Evolutionary conservation across 2,797 vertebrate species (phyloP).

Genomic region (Muscicapa striata): DNA sequence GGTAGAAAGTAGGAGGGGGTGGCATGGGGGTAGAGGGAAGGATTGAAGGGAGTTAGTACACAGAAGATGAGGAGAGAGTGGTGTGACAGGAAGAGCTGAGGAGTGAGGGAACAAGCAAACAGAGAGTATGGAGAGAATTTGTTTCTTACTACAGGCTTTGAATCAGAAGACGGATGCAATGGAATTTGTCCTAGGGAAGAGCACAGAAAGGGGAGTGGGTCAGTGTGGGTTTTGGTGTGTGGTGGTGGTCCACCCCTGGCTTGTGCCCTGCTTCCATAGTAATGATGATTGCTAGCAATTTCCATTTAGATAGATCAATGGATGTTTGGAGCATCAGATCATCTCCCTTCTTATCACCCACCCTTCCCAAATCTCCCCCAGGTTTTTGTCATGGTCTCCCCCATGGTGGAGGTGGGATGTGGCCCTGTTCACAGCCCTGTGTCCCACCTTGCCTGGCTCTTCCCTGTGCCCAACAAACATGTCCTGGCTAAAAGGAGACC

Average conservation of each 20-base stretch:
- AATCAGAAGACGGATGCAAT: neutral
- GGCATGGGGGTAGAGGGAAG: fast-evolving
- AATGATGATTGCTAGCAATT: neutral
- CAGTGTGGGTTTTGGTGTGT: neutral
- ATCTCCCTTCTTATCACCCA: neutral
- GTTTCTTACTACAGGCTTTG: neutral
- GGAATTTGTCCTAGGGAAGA: neutral
- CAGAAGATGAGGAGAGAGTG: neutral
- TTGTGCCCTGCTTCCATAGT: neutral
- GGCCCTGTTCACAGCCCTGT: neutral
- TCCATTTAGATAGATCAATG: neutral
- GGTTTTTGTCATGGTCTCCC: neutral
- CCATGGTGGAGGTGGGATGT: neutral
- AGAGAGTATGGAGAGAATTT: neutral
- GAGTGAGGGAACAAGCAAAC: neutral
- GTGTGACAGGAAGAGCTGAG: neutral
- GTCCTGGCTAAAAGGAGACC: neutral
- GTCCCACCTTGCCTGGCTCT: fast-evolving
- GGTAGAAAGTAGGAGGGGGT: neutral
- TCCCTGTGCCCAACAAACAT: fast-evolving
- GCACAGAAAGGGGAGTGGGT: neutral
- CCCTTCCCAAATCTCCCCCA: neutral
- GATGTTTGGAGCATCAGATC: neutral
- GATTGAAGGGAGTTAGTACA: neutral
- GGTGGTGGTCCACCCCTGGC: neutral